Conservation (phyloP, 2,888 invertebrate genomes). For the Xanthorhoe designata region DNA sequence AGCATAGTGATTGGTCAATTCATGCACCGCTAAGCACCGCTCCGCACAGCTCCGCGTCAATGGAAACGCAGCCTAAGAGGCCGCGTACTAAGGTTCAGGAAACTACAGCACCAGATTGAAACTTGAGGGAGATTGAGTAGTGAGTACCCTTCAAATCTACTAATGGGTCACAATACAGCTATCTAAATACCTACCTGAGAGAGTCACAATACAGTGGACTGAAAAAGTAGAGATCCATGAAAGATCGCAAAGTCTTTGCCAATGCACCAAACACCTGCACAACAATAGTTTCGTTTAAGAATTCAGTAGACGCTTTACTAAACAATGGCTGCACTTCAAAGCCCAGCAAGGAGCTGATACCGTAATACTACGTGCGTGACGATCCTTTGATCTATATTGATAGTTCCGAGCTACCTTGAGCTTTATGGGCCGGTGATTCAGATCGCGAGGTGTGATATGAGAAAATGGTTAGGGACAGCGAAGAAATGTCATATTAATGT, state of each 20-base stretch:
- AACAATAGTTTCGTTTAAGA: slow-evolving; percentile 23
- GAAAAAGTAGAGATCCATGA: background rate
- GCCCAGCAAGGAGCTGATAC: slow-evolving; percentile 32
- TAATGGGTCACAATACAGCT: no score
- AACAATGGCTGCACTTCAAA: slow-evolving; percentile 42
- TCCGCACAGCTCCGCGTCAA: no score
- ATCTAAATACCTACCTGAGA: no score
- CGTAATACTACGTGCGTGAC: slow-evolving; percentile 49
- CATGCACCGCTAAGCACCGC: no score
- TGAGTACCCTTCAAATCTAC: no score
- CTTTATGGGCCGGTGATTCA: slow-evolving; percentile 4
- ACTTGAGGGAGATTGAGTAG: no score
- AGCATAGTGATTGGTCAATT: no score
- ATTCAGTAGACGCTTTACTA: slow-evolving; percentile 23
- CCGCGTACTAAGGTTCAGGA: no score
- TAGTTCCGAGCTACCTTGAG: slow-evolving; percentile 9
- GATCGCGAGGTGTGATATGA: background rate
- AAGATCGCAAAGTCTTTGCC: background rate
- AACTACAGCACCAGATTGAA: no score
- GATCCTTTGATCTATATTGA: slow-evolving; percentile 18
- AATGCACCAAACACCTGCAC: background rate
- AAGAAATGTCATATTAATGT: no score
- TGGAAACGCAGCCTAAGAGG: no score
- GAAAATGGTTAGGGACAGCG: background rate
- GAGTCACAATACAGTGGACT: no score